A percentile compares a stretch with the other conserved stretches of the same genome.
Evolutionary conservation across 2,888 invertebrate species (phyloP).

Genomic region (Graphium colonna): DNA sequence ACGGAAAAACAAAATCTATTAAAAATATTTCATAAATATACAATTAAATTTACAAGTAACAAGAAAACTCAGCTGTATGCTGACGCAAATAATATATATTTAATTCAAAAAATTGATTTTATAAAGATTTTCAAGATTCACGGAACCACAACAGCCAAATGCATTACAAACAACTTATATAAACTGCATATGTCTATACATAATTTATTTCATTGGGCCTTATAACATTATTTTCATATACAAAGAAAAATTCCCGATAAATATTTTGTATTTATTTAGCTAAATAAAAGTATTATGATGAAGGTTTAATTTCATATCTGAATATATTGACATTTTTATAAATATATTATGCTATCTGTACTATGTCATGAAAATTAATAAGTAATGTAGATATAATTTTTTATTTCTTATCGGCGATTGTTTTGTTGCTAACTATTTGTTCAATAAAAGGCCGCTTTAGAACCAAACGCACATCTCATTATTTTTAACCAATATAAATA

Average conservation of each 20-base stretch:
- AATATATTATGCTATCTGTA: constrained; percentile 14
- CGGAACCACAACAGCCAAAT: neutral
- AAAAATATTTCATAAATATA: neutral
- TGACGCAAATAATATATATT: neutral
- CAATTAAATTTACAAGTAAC: neutral
- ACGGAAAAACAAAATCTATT: neutral
- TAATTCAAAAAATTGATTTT: neutral
- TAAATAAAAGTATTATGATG: constrained; percentile 2
- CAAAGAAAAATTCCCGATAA: constrained; percentile 1
- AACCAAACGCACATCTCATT: neutral
- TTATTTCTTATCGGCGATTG: neutral
- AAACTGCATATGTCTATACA: neutral
- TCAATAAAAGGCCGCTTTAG: neutral
- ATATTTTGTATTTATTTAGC: neutral
- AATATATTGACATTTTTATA: constrained; percentile 7
- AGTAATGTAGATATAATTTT: neutral
- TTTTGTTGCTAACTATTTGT: neutral
- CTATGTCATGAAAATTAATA: constrained; percentile 8
- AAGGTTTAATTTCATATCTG: constrained; percentile 5
- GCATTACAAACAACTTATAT: neutral
- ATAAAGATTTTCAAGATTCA: neutral
- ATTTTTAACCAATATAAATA: neutral
- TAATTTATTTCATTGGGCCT: constrained; percentile 4
- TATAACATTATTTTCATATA: neutral
- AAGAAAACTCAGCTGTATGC: neutral